Evolutionary conservation across 2,113 vertebrate species (phyloP).

Genomic region (Antechinus stuartii): DNA sequence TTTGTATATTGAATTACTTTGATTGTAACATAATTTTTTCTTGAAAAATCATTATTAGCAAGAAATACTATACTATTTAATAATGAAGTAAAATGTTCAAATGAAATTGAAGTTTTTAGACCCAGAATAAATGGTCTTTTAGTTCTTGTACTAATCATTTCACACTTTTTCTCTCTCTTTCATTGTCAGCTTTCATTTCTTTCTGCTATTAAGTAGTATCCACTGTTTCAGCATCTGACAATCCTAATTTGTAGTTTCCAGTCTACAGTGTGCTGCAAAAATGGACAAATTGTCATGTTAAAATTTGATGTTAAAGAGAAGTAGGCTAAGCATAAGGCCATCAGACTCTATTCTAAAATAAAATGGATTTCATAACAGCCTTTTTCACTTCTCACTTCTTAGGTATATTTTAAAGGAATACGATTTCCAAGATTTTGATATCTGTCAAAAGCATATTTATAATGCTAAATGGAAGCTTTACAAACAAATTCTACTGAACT

Average conservation of each 20-base stretch:
- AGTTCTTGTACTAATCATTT: not conserved
- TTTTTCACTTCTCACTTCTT: not conserved
- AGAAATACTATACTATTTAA: not conserved
- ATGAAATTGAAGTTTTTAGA: not conserved
- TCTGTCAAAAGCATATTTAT: not conserved
- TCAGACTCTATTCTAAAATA: not conserved
- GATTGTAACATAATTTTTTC: not conserved
- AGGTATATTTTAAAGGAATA: not conserved
- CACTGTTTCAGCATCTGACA: not conserved
- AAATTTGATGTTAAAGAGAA: not conserved
- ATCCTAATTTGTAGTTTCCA: not conserved
- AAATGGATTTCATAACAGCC: not conserved
- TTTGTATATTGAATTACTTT: not conserved
- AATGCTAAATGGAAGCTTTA: not conserved
- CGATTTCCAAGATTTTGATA: not conserved
- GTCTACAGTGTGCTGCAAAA: not conserved
- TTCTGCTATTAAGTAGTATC: not conserved
- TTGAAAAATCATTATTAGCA: not conserved
- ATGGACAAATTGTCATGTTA: not conserved
- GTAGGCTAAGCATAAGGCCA: not conserved
- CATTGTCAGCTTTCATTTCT: not conserved
- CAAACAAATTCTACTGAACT: not conserved
- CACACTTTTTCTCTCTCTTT: not conserved
- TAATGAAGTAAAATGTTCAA: not conserved
- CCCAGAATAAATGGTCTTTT: not conserved